phyloP scores from a whole-genome alignment of 2,113 vertebrate genomes.

The Abramis brama region DNA sequence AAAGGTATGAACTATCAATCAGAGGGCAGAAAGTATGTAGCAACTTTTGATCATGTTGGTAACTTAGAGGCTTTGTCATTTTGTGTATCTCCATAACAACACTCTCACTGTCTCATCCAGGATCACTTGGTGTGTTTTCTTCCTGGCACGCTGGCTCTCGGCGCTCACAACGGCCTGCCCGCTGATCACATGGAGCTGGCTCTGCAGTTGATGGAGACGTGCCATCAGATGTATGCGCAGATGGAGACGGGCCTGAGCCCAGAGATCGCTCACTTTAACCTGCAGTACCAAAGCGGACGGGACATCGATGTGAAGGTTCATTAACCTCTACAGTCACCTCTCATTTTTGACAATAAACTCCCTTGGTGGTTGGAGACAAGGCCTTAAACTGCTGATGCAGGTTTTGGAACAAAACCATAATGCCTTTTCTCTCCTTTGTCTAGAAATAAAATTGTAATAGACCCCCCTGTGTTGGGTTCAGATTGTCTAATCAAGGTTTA shows the following conservation, averaged over 20 bases:
- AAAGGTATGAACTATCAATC: neutral
- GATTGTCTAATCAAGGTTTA: neutral
- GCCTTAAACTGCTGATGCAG: neutral
- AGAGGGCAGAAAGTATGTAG: neutral
- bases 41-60: neutral
- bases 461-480: neutral
- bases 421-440: neutral
- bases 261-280: conserved; percentile 91
- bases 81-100: neutral
- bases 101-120: conserved; percentile 66
- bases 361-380: neutral
- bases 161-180: conserved; percentile 86
- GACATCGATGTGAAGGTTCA: conserved; percentile 87
- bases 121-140: conserved; percentile 98
- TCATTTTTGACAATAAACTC: conserved; percentile 15
- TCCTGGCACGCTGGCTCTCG: conserved; percentile 92
- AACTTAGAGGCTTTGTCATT: neutral
- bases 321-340: neutral
- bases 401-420: neutral
- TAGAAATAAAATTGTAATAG: neutral
- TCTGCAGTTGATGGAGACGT: conserved; percentile 88
- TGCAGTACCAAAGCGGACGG: conserved; percentile 69
- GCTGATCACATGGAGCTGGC: conserved; percentile 91
- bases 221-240: conserved; percentile 95
- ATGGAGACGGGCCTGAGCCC: conserved; percentile 96